Evolutionary conservation across 2,113 vertebrate genomes (phyloP).

Genomic region (Marmota monax): DNA sequence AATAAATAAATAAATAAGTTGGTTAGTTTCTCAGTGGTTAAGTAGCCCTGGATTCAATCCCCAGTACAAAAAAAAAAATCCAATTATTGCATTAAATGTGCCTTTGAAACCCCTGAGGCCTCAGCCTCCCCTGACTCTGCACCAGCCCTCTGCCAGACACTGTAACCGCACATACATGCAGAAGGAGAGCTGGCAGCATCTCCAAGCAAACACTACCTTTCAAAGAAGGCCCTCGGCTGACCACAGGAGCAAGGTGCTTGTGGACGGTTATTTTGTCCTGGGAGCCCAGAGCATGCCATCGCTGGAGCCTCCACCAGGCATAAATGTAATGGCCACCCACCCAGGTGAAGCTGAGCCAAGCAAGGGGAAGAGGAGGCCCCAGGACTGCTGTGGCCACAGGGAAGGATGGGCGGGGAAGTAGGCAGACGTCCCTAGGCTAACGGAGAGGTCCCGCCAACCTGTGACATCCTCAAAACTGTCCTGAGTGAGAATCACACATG

Average conservation of each 20-base stretch:
- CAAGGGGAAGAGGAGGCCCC: not conserved
- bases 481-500: not conserved
- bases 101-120: too few species aligned
- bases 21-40: too few species aligned
- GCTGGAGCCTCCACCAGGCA: not conserved
- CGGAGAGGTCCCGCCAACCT: not conserved
- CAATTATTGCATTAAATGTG: too few species aligned
- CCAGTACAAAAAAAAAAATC: too few species aligned
- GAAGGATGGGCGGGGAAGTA: not conserved
- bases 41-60: too few species aligned
- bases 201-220: not conserved
- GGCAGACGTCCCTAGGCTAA: too few species aligned
- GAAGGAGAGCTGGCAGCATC: not conserved
- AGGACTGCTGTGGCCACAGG: not conserved
- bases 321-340: too few species aligned
- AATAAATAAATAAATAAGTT: too few species aligned
- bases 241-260: too few species aligned
- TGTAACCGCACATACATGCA: fast-evolving
- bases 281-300: too few species aligned
- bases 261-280: not conserved
- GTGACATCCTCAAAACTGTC: not conserved
- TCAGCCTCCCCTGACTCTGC: too few species aligned
- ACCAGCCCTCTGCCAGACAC: not conserved
- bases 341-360: not conserved
- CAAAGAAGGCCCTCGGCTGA: not conserved